phyloP scores from a whole-genome alignment of 1,140 invertebrate species.

The Macrobrachium nipponense region DNA sequence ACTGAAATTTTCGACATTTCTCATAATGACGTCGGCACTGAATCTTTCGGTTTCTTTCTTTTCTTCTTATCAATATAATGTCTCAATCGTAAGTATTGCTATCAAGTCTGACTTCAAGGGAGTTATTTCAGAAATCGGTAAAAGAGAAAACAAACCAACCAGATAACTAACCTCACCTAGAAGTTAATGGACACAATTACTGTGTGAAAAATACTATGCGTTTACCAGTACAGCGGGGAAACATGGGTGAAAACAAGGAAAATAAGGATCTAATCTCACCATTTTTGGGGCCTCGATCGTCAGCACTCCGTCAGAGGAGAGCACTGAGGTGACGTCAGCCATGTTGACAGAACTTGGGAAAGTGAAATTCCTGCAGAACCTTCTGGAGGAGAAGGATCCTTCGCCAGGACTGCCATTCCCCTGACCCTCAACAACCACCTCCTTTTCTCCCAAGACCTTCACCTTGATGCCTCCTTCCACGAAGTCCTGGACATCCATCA shows the following conservation, averaged over 20 bases:
- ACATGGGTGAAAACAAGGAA: too few species aligned
- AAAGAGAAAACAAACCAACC: not conserved
- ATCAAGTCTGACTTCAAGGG: too few species aligned
- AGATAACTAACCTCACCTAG: too few species aligned
- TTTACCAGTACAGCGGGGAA: too few species aligned
- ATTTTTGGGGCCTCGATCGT: conserved; percentile 36
- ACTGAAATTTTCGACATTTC: too few species aligned
- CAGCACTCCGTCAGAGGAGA: conserved; percentile 39
- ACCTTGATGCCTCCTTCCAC: not conserved
- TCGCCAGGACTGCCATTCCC: not conserved
- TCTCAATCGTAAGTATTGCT: too few species aligned
- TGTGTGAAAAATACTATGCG: not conserved
- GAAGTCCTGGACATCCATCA: conserved; percentile 2
- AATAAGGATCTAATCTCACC: not conserved
- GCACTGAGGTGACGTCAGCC: conserved; percentile 38
- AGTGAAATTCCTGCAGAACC: conserved; percentile 29
- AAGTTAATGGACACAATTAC: not conserved
- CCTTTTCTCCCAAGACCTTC: not conserved
- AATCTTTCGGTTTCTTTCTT: too few species aligned
- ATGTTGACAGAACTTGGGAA: conserved; percentile 29
- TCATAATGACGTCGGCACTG: too few species aligned
- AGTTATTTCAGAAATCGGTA: not conserved
- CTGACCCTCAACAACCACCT: not conserved
- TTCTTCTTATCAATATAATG: too few species aligned
- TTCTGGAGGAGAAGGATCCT: too few species aligned